Conservation (phyloP, 2,113 vertebrate genomes). For the Calidris pugnax region DNA sequence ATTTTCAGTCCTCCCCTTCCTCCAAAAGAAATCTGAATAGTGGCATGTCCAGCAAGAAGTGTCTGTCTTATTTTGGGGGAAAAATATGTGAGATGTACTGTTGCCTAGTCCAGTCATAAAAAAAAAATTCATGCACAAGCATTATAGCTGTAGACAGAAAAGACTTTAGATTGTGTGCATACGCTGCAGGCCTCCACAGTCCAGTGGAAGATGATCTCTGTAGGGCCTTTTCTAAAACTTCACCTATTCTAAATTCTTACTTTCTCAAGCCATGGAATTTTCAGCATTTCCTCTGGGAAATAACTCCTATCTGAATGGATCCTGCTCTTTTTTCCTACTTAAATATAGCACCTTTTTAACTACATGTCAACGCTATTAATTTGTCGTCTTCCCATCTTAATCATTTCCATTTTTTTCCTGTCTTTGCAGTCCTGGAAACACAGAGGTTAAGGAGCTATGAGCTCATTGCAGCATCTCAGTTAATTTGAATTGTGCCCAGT, state of each 20-base stretch:
- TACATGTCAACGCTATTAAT: neutral
- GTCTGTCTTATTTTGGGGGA: neutral
- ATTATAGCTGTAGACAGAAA: neutral
- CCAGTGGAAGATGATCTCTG: neutral
- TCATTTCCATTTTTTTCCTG: neutral
- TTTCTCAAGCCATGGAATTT: neutral
- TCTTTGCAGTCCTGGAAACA: neutral
- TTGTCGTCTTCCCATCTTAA: neutral
- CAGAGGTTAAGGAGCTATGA: neutral
- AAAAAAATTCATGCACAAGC: neutral
- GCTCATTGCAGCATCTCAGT: neutral
- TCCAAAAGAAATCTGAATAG: neutral
- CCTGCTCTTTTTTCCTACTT: neutral
- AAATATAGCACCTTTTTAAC: neutral
- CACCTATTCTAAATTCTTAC: neutral
- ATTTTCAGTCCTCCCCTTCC: neutral
- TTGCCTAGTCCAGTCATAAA: neutral
- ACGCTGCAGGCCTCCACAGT: neutral
- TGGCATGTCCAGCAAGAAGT: neutral
- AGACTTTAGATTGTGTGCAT: neutral
- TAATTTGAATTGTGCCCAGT: neutral
- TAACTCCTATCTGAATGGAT: neutral
- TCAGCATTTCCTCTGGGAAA: neutral
- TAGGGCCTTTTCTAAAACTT: neutral
- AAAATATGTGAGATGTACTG: neutral